These are phyloP conservation scores for Desoria tigrina DNA, from an alignment of 2,888 invertebrate genomes.

Conservation along the genomic window DNA sequence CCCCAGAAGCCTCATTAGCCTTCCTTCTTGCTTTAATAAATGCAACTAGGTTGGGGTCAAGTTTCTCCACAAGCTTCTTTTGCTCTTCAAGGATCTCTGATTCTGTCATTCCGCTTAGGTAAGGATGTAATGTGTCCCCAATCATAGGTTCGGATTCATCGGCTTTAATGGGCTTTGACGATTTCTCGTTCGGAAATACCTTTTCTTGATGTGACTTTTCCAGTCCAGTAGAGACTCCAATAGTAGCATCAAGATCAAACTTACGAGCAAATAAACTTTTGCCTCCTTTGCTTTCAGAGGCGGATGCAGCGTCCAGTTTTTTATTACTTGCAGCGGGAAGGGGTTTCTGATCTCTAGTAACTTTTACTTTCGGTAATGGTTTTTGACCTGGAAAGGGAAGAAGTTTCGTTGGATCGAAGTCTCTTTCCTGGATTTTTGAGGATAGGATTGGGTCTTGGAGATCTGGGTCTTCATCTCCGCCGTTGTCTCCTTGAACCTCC, in stretches of 20 bases:
- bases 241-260: conserved; percentile 34
- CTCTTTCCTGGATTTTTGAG: conserved; percentile 18
- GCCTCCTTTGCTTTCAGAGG: no score
- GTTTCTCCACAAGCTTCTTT: conserved; percentile 65
- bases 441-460: no score
- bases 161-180: no score
- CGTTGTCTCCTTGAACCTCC: neutral
- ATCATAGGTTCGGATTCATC: neutral
- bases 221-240: no score
- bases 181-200: no score
- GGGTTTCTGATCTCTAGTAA: no score
- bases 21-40: conserved; percentile 62
- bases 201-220: no score
- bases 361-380: conserved; percentile 13
- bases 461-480: neutral
- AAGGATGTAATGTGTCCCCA: conserved; percentile 23
- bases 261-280: conserved; percentile 53
- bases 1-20: neutral
- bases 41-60: conserved; percentile 69
- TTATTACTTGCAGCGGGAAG: neutral
- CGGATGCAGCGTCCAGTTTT: no score
- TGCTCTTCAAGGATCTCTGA: conserved; percentile 75
- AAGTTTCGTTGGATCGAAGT: conserved; percentile 33
- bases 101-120: conserved; percentile 66
- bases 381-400: conserved; percentile 19